phyloP scores from a whole-genome alignment of 2,113 vertebrate genomes.

The Xerus inauris region DNA sequence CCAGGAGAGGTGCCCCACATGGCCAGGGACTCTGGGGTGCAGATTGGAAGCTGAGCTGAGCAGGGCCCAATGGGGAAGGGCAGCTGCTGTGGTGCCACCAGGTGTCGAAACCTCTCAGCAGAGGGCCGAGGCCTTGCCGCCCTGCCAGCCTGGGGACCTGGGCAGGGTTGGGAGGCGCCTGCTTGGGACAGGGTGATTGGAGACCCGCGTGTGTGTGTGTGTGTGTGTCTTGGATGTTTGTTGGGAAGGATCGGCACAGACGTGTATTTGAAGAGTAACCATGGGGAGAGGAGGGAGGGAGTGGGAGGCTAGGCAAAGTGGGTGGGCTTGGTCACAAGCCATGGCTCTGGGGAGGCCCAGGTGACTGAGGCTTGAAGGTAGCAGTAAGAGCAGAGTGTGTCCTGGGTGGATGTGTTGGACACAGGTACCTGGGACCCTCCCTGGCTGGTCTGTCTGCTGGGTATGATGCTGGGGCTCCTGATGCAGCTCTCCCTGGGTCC shows the following conservation, averaged over 20 bases:
- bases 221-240: background rate
- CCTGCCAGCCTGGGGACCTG: background rate
- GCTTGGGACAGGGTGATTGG: background rate
- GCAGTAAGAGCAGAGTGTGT: background rate
- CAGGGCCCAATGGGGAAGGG: no score
- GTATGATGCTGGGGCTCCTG: accelerated
- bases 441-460: background rate
- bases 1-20: background rate
- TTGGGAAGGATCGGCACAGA: background rate
- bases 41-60: background rate
- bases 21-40: background rate
- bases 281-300: background rate
- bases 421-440: background rate
- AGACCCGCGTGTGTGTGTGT: accelerated
- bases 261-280: background rate
- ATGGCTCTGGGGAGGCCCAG: background rate
- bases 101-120: no score
- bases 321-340: background rate
- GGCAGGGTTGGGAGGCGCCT: background rate
- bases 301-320: no score
- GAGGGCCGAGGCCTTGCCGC: no score
- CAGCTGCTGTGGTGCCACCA: accelerated
- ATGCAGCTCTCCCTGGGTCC: background rate
- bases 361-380: background rate
- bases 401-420: background rate